Evolutionary conservation across 2,797 vertebrate species (phyloP).

Genomic region (Danio tinwini): DNA sequence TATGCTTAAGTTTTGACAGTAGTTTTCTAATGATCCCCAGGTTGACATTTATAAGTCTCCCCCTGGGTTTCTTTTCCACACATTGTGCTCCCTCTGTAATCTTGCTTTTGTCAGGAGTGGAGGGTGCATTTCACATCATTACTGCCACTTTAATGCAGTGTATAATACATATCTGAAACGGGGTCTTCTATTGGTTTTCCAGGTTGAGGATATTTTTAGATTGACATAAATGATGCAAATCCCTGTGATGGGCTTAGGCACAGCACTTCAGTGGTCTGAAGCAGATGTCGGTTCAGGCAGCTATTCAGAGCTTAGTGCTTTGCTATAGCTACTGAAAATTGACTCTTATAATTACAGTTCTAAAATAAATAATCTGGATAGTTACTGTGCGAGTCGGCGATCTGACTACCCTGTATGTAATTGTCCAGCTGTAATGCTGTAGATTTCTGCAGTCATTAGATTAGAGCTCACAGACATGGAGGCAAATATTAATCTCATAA

Average conservation of each 20-base stretch:
- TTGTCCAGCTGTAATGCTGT: conserved; percentile 9
- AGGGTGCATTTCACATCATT: neutral
- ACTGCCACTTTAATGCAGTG: neutral
- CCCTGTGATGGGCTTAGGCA: conserved; percentile 33
- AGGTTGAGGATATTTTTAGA: conserved; percentile 37
- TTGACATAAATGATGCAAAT: conserved; percentile 33
- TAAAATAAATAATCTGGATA: neutral
- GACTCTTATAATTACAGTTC: neutral
- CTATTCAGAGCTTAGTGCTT: conserved; percentile 24
- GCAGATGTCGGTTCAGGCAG: conserved; percentile 17
- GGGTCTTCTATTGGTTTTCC: neutral
- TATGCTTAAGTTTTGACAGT: no score
- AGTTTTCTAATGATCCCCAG: neutral
- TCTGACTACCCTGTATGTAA: conserved; percentile 7
- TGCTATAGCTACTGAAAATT: conserved; percentile 12
- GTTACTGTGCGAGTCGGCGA: conserved; percentile 3
- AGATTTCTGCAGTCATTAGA: conserved; percentile 38
- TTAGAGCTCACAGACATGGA: conserved; percentile 34
- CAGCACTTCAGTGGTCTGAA: conserved; percentile 23
- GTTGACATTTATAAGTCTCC: neutral
- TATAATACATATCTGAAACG: conserved; percentile 9
- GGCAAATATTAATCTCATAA: conserved; percentile 47
- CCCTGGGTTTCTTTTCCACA: neutral
- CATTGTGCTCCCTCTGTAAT: neutral
- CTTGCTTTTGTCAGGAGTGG: neutral